Evolutionary conservation across 2,113 vertebrate species (phyloP).

Genomic region (Cyprinodon variegatus): DNA sequence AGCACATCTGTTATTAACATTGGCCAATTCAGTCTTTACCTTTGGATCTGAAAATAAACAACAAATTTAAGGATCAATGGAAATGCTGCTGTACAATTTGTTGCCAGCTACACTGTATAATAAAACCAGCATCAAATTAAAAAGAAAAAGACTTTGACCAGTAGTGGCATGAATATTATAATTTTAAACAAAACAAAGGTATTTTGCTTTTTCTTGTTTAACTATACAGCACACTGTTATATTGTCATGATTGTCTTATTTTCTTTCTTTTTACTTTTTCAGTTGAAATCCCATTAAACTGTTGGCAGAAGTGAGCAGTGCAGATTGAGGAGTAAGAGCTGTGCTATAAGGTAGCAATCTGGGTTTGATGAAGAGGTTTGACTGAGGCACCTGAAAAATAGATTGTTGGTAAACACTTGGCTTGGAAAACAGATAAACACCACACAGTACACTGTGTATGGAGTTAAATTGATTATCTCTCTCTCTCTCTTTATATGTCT

Average conservation of each 20-base stretch:
- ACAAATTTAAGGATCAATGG: too few species aligned
- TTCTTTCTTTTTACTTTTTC: conserved; percentile 5
- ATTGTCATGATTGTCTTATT: conserved; percentile 15
- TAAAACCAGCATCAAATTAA: too few species aligned
- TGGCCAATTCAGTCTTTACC: too few species aligned
- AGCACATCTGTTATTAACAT: too few species aligned
- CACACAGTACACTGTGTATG: conserved; percentile 23
- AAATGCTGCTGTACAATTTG: too few species aligned
- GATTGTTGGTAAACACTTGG: conserved; percentile 59
- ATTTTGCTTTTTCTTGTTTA: background rate
- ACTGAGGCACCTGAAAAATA: conserved; percentile 61
- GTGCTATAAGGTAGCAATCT: conserved; percentile 79
- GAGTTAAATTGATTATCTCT: conserved; percentile 32
- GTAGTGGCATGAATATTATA: too few species aligned
- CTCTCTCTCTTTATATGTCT: background rate
- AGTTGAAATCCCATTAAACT: conserved; percentile 56
- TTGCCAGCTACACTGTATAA: too few species aligned
- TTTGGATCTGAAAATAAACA: too few species aligned
- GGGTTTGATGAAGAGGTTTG: conserved; percentile 52
- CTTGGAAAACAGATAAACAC: conserved; percentile 43
- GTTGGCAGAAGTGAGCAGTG: conserved; percentile 58
- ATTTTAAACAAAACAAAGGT: background rate
- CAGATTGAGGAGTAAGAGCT: conserved; percentile 49
- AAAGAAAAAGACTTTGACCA: too few species aligned
- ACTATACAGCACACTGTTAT: conserved; percentile 19